Evolutionary conservation across 2,888 invertebrate species (phyloP).

Genomic region (Amphimallon solstitiale): DNA sequence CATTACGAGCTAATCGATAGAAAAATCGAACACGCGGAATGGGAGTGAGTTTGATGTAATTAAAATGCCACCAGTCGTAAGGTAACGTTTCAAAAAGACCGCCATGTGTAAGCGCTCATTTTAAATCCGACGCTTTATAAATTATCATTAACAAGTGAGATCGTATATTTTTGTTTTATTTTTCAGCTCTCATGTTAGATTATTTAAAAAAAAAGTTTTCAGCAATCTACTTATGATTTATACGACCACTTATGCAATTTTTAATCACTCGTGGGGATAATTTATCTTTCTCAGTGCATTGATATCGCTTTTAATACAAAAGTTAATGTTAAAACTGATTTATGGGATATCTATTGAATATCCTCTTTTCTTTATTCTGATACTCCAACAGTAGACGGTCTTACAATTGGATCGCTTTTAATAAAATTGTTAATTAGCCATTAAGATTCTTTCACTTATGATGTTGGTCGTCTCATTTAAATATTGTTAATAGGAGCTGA

Average conservation of each 20-base stretch:
- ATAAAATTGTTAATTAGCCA: no score
- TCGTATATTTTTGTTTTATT: background rate
- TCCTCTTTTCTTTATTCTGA: constrained; percentile 10
- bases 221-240: constrained; percentile 45
- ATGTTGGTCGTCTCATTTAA: no score
- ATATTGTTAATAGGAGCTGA: no score
- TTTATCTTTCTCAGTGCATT: constrained; percentile 42
- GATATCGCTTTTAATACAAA: constrained; percentile 46
- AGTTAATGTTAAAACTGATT: constrained; percentile 46
- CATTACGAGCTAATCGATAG: constrained; percentile 28
- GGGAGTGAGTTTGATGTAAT: constrained; percentile 34
- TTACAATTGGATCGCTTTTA: no score
- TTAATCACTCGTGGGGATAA: constrained; percentile 40
- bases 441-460: no score
- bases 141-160: constrained; percentile 47
- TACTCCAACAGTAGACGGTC: no score
- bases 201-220: constrained; percentile 42
- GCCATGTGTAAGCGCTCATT: constrained; percentile 41
- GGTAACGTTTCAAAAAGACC: constrained; percentile 42
- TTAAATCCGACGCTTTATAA: constrained; percentile 44
- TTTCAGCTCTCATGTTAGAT: constrained; percentile 41
- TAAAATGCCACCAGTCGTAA: constrained; percentile 36
- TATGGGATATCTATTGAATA: constrained; percentile 44
- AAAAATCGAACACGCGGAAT: constrained; percentile 32
- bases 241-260: constrained; percentile 45